These are phyloP conservation scores for Tenualosa ilisha DNA, from an alignment of 2,797 vertebrate genomes.

Conservation along the genomic window DNA sequence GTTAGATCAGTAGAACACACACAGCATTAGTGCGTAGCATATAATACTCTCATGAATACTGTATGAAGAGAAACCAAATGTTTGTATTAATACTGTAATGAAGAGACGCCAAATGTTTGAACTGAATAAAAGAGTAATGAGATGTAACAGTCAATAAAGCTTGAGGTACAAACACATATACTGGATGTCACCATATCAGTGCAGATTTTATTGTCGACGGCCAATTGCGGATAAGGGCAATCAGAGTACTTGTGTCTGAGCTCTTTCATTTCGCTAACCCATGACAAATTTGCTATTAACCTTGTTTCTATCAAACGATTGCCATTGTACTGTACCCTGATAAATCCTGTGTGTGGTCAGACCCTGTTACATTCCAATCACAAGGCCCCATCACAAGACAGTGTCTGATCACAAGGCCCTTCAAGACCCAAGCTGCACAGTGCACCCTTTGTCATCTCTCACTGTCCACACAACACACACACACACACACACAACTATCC, in stretches of 20 bases:
- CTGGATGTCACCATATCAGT: not conserved
- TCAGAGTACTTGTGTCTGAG: not conserved
- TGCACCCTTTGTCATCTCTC: slow-evolving; percentile 45
- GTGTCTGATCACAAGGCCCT: slow-evolving; percentile 40
- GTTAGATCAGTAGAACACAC: too few species aligned
- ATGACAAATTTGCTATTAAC: slow-evolving; percentile 14
- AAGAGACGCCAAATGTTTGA: too few species aligned
- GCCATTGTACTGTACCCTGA: not conserved
- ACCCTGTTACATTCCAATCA: slow-evolving; percentile 40
- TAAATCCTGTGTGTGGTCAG: not conserved
- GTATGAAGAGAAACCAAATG: too few species aligned
- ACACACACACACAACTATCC: not conserved
- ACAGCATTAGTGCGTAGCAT: too few species aligned
- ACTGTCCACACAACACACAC: not conserved
- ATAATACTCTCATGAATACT: too few species aligned
- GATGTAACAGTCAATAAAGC: too few species aligned
- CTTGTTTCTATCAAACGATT: not conserved
- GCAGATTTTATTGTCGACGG: not conserved
- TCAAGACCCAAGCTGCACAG: slow-evolving; percentile 34
- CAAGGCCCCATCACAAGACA: slow-evolving; percentile 49
- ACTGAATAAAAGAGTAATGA: too few species aligned
- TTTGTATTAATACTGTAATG: too few species aligned
- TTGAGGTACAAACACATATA: too few species aligned
- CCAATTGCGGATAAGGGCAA: not conserved
- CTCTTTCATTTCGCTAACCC: not conserved